Evolutionary conservation across 2,888 invertebrate species (phyloP), one percentile per base, ranked within the genome.

Genomic region (Pycnomerus fuliginosus): DNA sequence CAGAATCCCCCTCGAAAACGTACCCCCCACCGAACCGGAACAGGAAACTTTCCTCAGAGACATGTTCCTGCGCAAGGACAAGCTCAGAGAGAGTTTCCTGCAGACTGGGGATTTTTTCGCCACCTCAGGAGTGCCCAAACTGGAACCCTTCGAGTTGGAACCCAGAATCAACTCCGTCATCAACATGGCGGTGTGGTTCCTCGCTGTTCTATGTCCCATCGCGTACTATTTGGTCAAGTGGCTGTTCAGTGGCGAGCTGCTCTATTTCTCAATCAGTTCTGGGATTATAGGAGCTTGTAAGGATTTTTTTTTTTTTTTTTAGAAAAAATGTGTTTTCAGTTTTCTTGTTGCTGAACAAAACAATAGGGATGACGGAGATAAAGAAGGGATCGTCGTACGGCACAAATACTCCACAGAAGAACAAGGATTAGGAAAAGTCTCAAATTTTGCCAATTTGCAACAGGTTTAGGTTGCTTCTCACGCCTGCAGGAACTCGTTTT

Each of bases 371-470:
- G 82, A 87, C 90, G 1, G 83, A 90, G 72, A 90, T 90, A 58
- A 87, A 86, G 65, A 85, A 87, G 71, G 87, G 83, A 23, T 91
- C 91, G 16, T 85, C 84, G 3, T 92, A 91, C 67, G 91, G 91
- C 50, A 78, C 41, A 76, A 74, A 49, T 50, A 77, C 78, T 45
- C 75, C 77, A 56, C 80, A 78, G 66, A 73, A 74, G 55, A 59
- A 50, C 37, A 61, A 71, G 42, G n/a, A n/a, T n/a, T n/a, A n/a
- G n/a, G n/a, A n/a, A n/a, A n/a, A n/a, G n/a, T n/a, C n/a, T n/a
- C n/a, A n/a, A n/a, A n/a, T n/a, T n/a, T n/a, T n/a, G n/a, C n/a
- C n/a, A n/a, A n/a, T n/a, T n/a, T n/a, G n/a, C n/a, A n/a, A n/a
- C n/a, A n/a, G n/a, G n/a, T n/a, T n/a, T n/a, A n/a, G n/a, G n/a